phyloP scores from a whole-genome alignment of 2,113 vertebrate species.

The Hemiscyllium ocellatum region DNA sequence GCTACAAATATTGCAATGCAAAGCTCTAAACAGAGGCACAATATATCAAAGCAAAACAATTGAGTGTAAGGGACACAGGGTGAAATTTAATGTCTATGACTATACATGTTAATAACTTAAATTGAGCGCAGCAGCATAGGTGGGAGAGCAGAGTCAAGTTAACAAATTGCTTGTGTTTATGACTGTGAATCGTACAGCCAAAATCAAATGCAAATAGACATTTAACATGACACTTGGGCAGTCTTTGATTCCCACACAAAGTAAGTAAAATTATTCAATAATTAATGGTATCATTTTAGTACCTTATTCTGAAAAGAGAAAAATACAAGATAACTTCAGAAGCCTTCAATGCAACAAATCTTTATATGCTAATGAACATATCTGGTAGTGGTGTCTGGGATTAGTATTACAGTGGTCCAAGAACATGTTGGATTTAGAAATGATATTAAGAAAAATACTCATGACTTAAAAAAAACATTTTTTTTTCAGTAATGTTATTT shows the following conservation, averaged over 20 bases:
- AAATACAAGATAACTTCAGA: background rate
- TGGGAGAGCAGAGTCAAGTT: background rate
- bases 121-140: background rate
- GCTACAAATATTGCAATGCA: background rate
- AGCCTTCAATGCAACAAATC: background rate
- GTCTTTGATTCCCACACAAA: background rate
- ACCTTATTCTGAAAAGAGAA: background rate
- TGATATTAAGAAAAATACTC: background rate
- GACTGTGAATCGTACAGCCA: background rate
- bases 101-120: background rate
- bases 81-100: background rate
- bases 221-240: background rate
- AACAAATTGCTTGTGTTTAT: background rate
- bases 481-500: background rate
- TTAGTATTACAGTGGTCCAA: background rate
- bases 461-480: background rate
- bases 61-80: background rate
- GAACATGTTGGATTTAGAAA: background rate
- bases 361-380: background rate
- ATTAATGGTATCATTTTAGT: background rate
- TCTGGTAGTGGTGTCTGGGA: background rate
- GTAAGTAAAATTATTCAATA: background rate
- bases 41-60: background rate
- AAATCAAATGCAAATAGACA: background rate
- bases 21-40: background rate